phyloP scores from a whole-genome alignment of 1,140 invertebrate species.

The Zaprionus taronus region DNA sequence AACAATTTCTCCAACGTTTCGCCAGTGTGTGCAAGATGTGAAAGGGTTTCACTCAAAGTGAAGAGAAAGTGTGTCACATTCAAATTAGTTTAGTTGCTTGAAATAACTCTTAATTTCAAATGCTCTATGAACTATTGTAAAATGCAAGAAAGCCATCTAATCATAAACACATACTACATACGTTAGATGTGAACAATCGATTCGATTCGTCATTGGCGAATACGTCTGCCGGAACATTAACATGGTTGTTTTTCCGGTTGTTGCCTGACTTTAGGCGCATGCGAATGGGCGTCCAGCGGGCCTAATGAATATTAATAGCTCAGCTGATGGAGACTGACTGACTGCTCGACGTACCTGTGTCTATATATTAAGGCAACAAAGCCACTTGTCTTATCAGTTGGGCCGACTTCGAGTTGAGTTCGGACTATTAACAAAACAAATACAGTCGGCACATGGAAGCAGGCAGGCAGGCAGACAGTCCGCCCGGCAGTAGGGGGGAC shows the following conservation, averaged over 20 bases:
- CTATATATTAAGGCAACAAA: constrained; percentile 77
- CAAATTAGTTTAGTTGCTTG: background rate
- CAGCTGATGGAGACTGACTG: constrained; percentile 33
- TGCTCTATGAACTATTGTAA: too few species aligned
- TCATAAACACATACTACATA: background rate
- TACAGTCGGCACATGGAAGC: constrained; percentile 71
- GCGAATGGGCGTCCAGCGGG: constrained; percentile 25
- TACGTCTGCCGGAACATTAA: constrained; percentile 14
- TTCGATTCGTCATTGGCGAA: background rate
- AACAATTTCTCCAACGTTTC: constrained; percentile 23
- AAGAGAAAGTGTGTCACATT: background rate
- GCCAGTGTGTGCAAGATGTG: background rate
- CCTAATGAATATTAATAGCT: constrained; percentile 58
- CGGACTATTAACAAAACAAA: constrained; percentile 81
- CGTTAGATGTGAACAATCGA: background rate
- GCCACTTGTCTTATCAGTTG: constrained; percentile 79
- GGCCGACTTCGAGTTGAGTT: constrained; percentile 57
- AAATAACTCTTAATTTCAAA: too few species aligned
- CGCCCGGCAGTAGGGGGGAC: background rate
- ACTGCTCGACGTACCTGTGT: constrained; percentile 42
- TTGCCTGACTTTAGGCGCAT: constrained; percentile 32
- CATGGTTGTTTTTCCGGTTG: constrained; percentile 10
- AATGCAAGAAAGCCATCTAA: too few species aligned
- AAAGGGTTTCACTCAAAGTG: background rate
- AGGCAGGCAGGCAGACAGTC: background rate